phyloP scores from a whole-genome alignment of 1,140 invertebrate genomes.

The Thaumetopoea pityocampa region DNA sequence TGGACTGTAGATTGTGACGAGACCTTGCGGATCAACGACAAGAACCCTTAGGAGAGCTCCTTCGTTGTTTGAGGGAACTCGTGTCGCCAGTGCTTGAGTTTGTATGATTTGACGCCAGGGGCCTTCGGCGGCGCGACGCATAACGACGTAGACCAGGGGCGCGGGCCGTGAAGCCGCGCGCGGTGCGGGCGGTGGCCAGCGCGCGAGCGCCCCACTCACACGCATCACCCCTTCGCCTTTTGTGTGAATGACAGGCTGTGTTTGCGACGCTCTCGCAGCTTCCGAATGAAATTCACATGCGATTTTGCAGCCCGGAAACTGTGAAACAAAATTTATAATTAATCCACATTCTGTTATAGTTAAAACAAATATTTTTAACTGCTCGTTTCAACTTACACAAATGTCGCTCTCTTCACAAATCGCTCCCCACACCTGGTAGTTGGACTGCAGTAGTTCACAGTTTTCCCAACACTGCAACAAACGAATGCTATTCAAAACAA shows the following conservation, averaged over 20 bases:
- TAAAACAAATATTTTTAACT: not conserved
- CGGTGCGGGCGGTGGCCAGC: conserved; percentile 78
- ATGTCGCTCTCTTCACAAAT: conserved; percentile 82
- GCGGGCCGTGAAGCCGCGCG: conserved; percentile 67
- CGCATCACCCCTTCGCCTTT: conserved; percentile 80
- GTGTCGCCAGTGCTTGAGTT: conserved; percentile 77
- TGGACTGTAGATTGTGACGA: conserved; percentile 82
- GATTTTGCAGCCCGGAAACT: conserved; percentile 83
- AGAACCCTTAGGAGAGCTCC: conserved; percentile 79
- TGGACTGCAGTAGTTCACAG: conserved; percentile 85
- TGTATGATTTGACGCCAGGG: conserved; percentile 82
- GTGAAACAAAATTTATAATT: conserved; percentile 55
- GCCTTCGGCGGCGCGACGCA: conserved; percentile 77
- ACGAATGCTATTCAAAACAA: conserved; percentile 23
- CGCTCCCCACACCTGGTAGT: conserved; percentile 83
- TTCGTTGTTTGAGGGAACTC: conserved; percentile 77
- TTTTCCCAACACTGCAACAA: conserved; percentile 87
- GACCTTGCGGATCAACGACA: conserved; percentile 80
- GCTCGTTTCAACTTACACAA: conserved; percentile 78
- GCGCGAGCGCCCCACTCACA: conserved; percentile 76
- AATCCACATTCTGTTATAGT: not conserved
- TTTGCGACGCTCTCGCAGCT: conserved; percentile 76
- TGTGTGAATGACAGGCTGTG: conserved; percentile 80
- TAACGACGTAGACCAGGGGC: conserved; percentile 82
- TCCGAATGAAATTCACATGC: conserved; percentile 82